phyloP scores from a whole-genome alignment of 2,113 vertebrate species.

The Thalassoma bifasciatum region DNA sequence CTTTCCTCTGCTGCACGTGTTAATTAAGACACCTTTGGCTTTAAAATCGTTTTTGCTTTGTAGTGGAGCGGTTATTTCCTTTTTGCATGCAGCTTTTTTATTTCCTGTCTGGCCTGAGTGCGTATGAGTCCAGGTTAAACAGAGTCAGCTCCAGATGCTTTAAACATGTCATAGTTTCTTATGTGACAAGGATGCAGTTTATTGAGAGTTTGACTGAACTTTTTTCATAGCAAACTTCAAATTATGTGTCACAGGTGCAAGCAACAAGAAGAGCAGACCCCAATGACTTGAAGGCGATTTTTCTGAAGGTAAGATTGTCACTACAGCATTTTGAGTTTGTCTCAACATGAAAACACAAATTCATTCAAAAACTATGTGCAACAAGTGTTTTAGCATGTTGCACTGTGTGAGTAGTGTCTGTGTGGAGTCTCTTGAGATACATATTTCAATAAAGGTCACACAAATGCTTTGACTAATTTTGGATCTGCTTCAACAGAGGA shows the following conservation, averaged over 20 bases:
- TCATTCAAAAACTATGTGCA: constrained; percentile 1
- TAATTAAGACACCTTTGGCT: neutral
- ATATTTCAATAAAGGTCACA: constrained; percentile 84
- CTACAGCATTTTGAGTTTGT: neutral
- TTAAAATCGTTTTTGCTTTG: neutral
- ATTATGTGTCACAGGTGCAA: constrained; percentile 85
- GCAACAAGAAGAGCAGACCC: constrained; percentile 92
- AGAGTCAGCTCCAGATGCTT: constrained; percentile 34
- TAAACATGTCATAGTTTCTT: neutral
- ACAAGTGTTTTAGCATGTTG: neutral
- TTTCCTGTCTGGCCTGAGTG: constrained; percentile 16
- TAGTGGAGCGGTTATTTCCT: neutral
- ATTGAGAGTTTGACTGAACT: constrained; percentile 7
- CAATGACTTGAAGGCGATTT: constrained; percentile 89
- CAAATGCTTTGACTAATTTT: constrained; percentile 89
- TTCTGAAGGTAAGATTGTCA: constrained; percentile 89
- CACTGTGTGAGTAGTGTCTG: constrained; percentile 27
- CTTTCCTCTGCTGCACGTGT: constrained; percentile 54
- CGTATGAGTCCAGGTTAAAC: constrained; percentile 40
- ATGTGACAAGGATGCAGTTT: neutral
- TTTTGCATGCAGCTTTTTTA: constrained; percentile 20
- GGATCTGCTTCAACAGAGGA: constrained; percentile 80
- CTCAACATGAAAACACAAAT: neutral
- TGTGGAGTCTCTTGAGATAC: constrained; percentile 40
- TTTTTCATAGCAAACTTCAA: neutral